Evolutionary conservation across 2,113 vertebrate species (phyloP).

Genomic region (Onychostoma macrolepis): DNA sequence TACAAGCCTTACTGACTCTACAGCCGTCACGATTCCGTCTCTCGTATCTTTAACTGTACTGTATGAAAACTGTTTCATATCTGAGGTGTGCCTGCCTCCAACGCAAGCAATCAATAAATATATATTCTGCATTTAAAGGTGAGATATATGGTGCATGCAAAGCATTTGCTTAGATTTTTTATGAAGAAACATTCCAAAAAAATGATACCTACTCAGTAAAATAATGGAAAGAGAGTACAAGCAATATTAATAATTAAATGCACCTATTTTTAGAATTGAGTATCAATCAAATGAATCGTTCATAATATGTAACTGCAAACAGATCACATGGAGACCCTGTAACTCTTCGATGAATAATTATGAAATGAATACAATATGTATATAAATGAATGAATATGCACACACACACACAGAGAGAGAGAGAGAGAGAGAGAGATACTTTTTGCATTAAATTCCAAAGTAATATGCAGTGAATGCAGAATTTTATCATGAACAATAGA

Average conservation of each 20-base stretch:
- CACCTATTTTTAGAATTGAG: not conserved
- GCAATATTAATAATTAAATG: slow-evolving; percentile 11
- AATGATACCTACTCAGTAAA: not conserved
- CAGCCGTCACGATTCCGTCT: not conserved
- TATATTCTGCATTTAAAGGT: slow-evolving; percentile 11
- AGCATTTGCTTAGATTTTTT: not conserved
- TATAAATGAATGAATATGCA: not conserved
- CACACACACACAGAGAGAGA: not conserved
- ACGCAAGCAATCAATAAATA: slow-evolving; percentile 6
- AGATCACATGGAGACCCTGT: not conserved
- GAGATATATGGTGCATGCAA: not conserved
- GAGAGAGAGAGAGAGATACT: no score
- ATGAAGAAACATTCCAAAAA: not conserved
- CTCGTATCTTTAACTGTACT: not conserved
- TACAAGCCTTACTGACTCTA: not conserved
- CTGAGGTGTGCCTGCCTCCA: slow-evolving; percentile 5
- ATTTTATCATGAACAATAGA: no score
- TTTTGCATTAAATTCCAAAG: no score
- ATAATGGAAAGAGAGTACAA: not conserved
- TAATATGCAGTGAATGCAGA: no score
- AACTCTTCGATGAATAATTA: not conserved
- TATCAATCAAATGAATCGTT: slow-evolving; percentile 12
- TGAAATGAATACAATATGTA: not conserved
- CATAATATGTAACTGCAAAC: not conserved
- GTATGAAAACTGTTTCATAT: not conserved